These are phyloP conservation scores for Pachyuromys duprasi DNA, from an alignment of 2,797 vertebrate genomes.

Conservation along the genomic window DNA sequence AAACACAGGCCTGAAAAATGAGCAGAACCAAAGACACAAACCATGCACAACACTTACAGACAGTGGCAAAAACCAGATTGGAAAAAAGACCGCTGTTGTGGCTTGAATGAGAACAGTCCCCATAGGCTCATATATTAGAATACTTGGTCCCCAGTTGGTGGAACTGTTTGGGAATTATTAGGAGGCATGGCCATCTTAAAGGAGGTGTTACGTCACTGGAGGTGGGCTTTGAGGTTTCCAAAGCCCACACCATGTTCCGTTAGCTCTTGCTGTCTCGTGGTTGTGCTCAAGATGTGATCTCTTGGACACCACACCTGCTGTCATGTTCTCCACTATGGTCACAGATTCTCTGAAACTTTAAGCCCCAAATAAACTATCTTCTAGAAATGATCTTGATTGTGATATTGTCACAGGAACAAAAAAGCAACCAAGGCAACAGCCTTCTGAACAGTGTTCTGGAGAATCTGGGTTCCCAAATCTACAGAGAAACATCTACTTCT, in stretches of 20 bases:
- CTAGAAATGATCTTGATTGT: neutral
- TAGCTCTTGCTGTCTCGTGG: neutral
- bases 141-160: neutral
- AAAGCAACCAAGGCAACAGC: neutral
- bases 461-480: neutral
- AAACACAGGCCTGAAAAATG: neutral
- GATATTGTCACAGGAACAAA: neutral
- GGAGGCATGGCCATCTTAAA: neutral
- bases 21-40: neutral
- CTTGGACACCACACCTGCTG: neutral
- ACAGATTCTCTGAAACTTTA: neutral
- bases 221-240: neutral
- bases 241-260: neutral
- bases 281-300: neutral
- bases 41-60: neutral
- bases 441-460: neutral
- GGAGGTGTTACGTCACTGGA: neutral
- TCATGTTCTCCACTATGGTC: neutral
- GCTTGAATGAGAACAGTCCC: neutral
- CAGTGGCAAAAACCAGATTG: neutral
- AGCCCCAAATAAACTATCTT: neutral
- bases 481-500: neutral
- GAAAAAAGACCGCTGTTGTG: neutral
- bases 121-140: neutral
- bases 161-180: neutral